Base-by-base conservation (phyloP, 2,888 invertebrate genomes). In the Epinotia nisella region DNA sequence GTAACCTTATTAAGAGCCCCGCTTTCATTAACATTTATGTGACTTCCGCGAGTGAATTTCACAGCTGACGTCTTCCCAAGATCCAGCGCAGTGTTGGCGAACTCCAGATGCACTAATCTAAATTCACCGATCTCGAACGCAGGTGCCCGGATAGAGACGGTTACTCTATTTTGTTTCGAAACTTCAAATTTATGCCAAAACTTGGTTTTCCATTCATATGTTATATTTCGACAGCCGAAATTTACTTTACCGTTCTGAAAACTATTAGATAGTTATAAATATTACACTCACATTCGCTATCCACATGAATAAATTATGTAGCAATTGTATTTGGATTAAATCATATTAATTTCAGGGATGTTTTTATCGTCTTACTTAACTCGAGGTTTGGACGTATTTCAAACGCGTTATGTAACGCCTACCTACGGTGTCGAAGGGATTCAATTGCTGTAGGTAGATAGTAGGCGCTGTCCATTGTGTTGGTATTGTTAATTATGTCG, bases 11-110 rank as follows among this genome's bases (percentile, higher is more conserved):
- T 93, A 92, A 69, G 89, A 84, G 86, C 86, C 87, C 88, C 89
- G 87, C 87, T 88, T 93, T 92, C 91, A 92, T 92, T 92, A 93
- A 89, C 90, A 91, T 93, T 92, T 92, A 91, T 91, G 89, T 86
- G 90, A 90, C 90, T 88, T 91, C 88, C 84, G 83, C 81, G 80
- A 81, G 85, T 82, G 87, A 90, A 90, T 87, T 90, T 90, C 83
- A 81, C 78, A 72, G 74, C 64, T 24, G 76, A 68, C 75, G 76
- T 73, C 76, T 82, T 84, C 79, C 81, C 77, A 78, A 21, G 56
- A 62, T 39, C 61, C 66, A 45, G 21, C 19, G 82, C 65, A 76
- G 70, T 72, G 70, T 73, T 75, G 55, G 60, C 56, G 55, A 74
- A 75, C 64, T 68, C 67, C 68, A 72, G 76, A 76, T 78, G 76